Evolutionary conservation across 1,140 invertebrate species (phyloP).

Genomic region (Solenopsis invicta): DNA sequence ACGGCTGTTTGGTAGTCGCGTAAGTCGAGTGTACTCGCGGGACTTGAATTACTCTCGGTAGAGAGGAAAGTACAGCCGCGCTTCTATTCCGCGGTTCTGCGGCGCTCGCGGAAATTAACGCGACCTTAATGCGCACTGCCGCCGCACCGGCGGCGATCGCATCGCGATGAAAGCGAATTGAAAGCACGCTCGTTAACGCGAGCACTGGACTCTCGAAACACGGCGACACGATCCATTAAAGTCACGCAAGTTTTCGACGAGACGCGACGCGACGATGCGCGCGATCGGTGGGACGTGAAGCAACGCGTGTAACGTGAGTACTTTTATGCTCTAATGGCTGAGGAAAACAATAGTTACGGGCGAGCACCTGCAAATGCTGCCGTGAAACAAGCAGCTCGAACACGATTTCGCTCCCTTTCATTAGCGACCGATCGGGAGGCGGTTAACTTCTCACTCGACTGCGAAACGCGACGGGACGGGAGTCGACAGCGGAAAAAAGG

Average conservation of each 20-base stretch:
- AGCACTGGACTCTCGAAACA: background rate
- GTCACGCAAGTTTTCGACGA: background rate
- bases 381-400: constrained; percentile 31
- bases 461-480: background rate
- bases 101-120: constrained; percentile 51
- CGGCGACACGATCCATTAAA: constrained; percentile 11
- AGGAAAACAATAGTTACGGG: constrained; percentile 68
- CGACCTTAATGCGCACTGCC: background rate
- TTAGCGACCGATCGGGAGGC: constrained; percentile 25
- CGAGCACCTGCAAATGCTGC: constrained; percentile 59
- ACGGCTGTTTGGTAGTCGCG: constrained; percentile 40
- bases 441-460: constrained; percentile 41
- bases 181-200: background rate
- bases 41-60: background rate
- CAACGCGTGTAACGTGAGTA: constrained; percentile 43
- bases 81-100: constrained; percentile 51
- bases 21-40: background rate
- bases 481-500: background rate
- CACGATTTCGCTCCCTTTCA: constrained; percentile 33
- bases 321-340: constrained; percentile 74
- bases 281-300: constrained; percentile 29
- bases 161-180: constrained; percentile 25
- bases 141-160: background rate
- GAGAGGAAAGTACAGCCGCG: background rate
- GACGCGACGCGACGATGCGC: constrained; percentile 22